A percentile compares a stretch with the other conserved stretches of the same genome.
These are phyloP conservation scores for Colinus virginianus DNA, from an alignment of 2,113 vertebrate genomes.

Conservation along the genomic window DNA sequence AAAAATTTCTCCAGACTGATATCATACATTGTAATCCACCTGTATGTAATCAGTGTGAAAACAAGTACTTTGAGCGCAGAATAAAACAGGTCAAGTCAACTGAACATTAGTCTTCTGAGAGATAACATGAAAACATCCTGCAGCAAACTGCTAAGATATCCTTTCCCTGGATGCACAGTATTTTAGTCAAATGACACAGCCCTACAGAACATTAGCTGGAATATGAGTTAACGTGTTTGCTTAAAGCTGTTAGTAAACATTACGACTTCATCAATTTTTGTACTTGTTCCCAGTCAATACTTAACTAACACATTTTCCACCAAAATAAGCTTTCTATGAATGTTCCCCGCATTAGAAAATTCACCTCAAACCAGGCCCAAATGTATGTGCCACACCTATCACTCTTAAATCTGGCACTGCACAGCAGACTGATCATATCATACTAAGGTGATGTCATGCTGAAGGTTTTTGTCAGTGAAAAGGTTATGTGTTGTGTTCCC, in stretches of 20 bases:
- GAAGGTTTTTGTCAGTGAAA: neutral
- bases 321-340: neutral
- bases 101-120: conserved; percentile 25
- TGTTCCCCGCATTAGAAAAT: neutral
- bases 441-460: neutral
- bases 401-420: neutral
- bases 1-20: conserved; percentile 58
- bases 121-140: neutral
- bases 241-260: neutral
- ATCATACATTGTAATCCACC: conserved; percentile 63
- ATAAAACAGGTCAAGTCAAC: conserved; percentile 15
- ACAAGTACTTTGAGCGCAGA: neutral
- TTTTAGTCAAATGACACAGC: neutral
- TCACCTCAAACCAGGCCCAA: neutral
- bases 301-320: neutral
- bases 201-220: neutral
- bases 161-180: neutral
- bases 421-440: neutral
- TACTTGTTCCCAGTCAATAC: neutral
- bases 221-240: neutral
- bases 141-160: neutral
- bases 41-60: conserved; percentile 48
- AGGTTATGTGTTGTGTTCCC: neutral
- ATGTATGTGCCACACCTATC: neutral
- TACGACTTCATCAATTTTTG: neutral